phyloP scores from a whole-genome alignment of 1,140 invertebrate genomes.

The Dysdera silvatica region DNA sequence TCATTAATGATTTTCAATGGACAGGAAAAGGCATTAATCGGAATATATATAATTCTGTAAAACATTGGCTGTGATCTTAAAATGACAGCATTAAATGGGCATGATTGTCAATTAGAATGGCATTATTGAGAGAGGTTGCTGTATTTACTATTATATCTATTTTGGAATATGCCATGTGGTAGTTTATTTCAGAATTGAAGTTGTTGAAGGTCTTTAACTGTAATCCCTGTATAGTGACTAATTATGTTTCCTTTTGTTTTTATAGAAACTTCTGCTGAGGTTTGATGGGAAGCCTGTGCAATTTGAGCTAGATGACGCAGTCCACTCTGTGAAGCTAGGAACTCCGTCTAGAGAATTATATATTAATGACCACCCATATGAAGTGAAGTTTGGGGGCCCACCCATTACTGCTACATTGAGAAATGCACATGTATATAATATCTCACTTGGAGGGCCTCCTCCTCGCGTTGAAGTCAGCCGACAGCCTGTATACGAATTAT shows the following conservation, averaged over 20 bases:
- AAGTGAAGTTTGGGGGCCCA: conserved; percentile 84
- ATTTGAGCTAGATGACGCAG: conserved; percentile 46
- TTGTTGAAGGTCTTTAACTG: neutral
- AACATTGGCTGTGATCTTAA: too few relatives aligned
- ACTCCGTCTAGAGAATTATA: conserved; percentile 84
- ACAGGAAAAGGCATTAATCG: too few relatives aligned
- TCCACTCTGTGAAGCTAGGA: conserved; percentile 69
- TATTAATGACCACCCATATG: conserved; percentile 73
- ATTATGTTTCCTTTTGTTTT: neutral
- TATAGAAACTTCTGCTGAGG: neutral
- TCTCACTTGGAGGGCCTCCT: conserved; percentile 71
- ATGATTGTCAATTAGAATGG: too few relatives aligned
- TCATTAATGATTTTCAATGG: too few relatives aligned
- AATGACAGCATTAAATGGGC: too few relatives aligned
- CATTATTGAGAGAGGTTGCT: too few relatives aligned
- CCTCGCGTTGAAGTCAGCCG: conserved; percentile 54
- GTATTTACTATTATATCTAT: neutral
- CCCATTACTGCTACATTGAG: conserved; percentile 74
- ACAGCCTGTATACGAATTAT: conserved; percentile 32
- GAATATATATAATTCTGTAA: too few relatives aligned
- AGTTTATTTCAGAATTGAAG: neutral
- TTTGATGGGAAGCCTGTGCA: conserved; percentile 39
- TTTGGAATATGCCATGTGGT: neutral
- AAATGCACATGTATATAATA: conserved; percentile 67
- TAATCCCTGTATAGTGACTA: too few relatives aligned